Conservation (phyloP, 2,797 vertebrate genomes). For the Sebastes minor region DNA sequence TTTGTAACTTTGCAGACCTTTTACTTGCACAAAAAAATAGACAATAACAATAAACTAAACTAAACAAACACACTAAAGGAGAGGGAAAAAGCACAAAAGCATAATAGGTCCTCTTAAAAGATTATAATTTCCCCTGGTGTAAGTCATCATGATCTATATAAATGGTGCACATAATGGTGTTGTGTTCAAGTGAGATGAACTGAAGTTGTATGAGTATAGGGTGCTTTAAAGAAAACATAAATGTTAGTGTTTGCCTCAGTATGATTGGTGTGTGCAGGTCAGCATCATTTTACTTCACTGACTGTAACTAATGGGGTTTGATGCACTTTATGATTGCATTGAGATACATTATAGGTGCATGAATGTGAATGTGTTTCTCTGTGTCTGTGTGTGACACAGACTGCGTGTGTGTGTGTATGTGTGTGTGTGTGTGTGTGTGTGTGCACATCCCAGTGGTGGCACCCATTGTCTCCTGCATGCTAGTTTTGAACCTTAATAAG, state of each 20-base stretch:
- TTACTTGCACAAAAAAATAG: not conserved
- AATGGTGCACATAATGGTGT: not conserved
- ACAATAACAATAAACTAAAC: not conserved
- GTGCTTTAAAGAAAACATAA: not conserved
- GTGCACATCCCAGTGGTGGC: slow-evolving; percentile 1
- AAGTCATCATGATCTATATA: not conserved
- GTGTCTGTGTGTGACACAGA: not conserved
- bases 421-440: slow-evolving; percentile 7
- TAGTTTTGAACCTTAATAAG: slow-evolving; percentile 80
- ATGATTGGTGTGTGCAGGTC: slow-evolving; percentile 13
- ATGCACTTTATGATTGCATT: slow-evolving; percentile 16
- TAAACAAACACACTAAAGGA: not conserved
- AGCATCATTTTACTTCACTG: slow-evolving; percentile 28
- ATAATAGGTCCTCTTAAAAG: not conserved
- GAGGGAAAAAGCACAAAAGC: not conserved
- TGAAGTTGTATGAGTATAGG: not conserved
- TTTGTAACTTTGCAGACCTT: not conserved
- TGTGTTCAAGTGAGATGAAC: not conserved
- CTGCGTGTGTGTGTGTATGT: not conserved
- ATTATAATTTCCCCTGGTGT: not conserved
- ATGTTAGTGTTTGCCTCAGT: slow-evolving; percentile 1
- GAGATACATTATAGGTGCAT: slow-evolving; percentile 11
- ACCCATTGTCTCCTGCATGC: slow-evolving; percentile 45
- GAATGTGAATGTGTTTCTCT: slow-evolving; percentile 22
- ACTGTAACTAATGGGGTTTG: slow-evolving; percentile 27